Evolutionary conservation across 2,888 invertebrate genomes (phyloP).

Genomic region (Lasioglossum oenotherae): DNA sequence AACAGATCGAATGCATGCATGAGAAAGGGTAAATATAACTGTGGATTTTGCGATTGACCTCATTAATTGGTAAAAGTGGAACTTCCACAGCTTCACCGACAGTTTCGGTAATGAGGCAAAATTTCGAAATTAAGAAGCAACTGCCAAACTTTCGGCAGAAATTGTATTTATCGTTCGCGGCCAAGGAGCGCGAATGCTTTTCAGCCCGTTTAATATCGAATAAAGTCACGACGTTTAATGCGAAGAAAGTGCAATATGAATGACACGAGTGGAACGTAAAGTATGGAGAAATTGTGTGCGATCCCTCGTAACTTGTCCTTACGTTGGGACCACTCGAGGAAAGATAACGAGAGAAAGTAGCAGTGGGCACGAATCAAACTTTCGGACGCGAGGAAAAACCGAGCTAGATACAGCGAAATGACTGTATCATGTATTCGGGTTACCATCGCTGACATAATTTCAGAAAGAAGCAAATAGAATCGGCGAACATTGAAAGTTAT

Average conservation of each 20-base stretch:
- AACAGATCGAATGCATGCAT: too few species aligned
- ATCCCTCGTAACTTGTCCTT: neutral
- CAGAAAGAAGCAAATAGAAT: neutral
- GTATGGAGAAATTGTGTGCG: constrained; percentile 5
- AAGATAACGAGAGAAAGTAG: constrained; percentile 3
- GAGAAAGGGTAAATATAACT: too few species aligned
- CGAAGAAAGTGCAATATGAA: neutral
- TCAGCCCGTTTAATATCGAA: neutral
- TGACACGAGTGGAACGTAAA: neutral
- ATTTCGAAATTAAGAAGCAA: neutral
- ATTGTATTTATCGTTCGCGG: neutral
- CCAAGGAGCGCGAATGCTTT: neutral
- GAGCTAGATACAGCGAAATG: neutral
- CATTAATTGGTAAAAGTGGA: neutral
- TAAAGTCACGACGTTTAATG: neutral
- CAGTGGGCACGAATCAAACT: neutral
- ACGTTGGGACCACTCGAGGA: neutral
- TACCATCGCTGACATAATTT: neutral
- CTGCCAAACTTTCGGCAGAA: neutral
- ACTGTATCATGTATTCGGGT: neutral
- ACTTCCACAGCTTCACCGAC: neutral
- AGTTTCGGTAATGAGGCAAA: neutral
- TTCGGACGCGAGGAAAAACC: neutral
- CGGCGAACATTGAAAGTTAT: neutral
- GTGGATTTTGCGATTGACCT: neutral